A percentile compares a stretch with the other conserved stretches of the same genome.
phyloP scores from a whole-genome alignment of 2,888 invertebrate species.

The Herminia tarsipennalis region DNA sequence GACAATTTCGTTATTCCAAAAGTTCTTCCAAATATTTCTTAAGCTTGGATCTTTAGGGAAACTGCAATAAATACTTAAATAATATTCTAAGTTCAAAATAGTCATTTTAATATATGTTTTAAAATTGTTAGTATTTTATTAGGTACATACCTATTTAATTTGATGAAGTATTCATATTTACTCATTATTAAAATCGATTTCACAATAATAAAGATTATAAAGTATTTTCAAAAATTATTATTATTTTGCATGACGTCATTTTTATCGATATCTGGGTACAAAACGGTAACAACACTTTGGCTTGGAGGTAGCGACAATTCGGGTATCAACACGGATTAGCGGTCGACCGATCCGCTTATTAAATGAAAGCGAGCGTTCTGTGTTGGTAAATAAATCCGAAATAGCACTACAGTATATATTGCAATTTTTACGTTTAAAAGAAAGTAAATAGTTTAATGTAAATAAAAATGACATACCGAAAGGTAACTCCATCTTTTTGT shows the following conservation, averaged over 20 bases:
- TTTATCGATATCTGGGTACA: no score
- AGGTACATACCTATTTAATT: background rate
- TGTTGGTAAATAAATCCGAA: background rate
- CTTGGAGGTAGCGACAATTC: background rate
- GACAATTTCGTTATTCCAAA: slow-evolving; percentile 4
- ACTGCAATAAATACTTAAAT: background rate
- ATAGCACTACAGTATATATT: no score
- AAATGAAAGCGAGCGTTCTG: background rate
- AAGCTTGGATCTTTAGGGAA: slow-evolving; percentile 1
- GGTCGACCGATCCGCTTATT: background rate
- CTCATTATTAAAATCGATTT: background rate
- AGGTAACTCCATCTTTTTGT: slow-evolving; percentile 9
- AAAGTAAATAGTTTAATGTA: background rate
- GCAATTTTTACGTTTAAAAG: no score
- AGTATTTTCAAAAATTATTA: background rate
- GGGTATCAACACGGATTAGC: background rate
- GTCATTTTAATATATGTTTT: background rate
- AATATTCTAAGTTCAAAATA: background rate
- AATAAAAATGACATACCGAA: slow-evolving; percentile 1
- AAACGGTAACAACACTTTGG: background rate
- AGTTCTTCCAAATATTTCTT: slow-evolving; percentile 3
- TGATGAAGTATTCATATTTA: background rate
- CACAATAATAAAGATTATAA: background rate
- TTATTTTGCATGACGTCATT: no score
- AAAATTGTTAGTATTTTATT: background rate